phyloP scores from a whole-genome alignment of 2,113 vertebrate genomes.

The Chionis minor region DNA sequence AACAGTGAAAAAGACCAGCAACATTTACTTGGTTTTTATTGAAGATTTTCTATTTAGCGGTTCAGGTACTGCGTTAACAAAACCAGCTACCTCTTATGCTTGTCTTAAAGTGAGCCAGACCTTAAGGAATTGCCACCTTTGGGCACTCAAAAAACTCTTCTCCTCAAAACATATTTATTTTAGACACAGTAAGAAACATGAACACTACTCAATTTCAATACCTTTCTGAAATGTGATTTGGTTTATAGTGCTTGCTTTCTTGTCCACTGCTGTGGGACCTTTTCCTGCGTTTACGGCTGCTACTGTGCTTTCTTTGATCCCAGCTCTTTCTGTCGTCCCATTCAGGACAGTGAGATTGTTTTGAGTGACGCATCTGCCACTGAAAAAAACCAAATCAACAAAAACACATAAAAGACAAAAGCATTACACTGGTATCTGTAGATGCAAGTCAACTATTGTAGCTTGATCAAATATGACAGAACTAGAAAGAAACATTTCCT shows the following conservation, averaged over 20 bases:
- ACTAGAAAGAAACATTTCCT: background rate
- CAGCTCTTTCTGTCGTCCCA: slow-evolving; percentile 83
- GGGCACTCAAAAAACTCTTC: background rate
- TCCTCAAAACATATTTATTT: background rate
- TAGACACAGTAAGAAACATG: background rate
- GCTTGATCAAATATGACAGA: background rate
- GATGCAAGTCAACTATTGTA: background rate
- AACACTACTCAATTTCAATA: slow-evolving; percentile 67
- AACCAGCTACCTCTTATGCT: background rate
- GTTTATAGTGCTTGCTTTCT: slow-evolving; percentile 83
- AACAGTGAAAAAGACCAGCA: background rate
- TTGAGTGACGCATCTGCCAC: slow-evolving; percentile 88
- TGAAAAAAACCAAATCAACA: background rate
- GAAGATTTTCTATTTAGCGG: background rate
- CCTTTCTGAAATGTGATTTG: slow-evolving; percentile 80
- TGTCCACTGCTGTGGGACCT: slow-evolving; percentile 89
- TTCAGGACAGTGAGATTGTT: slow-evolving; percentile 78
- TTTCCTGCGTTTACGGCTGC: slow-evolving; percentile 79
- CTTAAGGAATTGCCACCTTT: background rate
- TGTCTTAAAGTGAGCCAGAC: background rate
- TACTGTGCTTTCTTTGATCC: slow-evolving; percentile 80
- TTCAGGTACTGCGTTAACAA: background rate
- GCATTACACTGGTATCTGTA: background rate
- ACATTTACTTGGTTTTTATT: background rate
- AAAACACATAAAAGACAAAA: background rate